A percentile compares a stretch with the other conserved stretches of the same genome.
phyloP scores from a whole-genome alignment of 2,113 vertebrate species.

The Triplophysa siluroides region DNA sequence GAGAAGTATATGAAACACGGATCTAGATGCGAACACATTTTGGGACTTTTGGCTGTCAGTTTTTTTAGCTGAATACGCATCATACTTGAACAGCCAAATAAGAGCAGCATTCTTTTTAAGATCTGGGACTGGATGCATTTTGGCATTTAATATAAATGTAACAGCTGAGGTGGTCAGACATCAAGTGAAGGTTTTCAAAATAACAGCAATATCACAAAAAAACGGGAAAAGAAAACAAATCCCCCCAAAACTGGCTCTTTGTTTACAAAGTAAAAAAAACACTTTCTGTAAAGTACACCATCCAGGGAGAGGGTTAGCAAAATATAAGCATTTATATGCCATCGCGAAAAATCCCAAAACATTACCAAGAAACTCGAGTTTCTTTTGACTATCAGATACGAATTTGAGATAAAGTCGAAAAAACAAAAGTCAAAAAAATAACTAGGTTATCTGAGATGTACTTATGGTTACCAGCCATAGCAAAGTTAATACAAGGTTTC shows the following conservation, averaged over 20 bases:
- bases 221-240: background rate
- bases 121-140: background rate
- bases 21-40: too few relatives aligned
- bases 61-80: background rate
- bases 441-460: constrained; percentile 77
- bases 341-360: background rate
- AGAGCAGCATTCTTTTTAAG: background rate
- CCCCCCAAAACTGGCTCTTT: background rate
- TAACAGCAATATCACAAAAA: background rate
- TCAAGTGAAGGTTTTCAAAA: background rate
- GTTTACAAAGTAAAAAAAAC: constrained; percentile 11
- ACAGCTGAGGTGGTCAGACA: constrained; percentile 8
- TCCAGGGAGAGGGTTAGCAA: constrained; percentile 26
- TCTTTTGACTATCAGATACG: constrained; percentile 47
- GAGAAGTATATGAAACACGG: too few relatives aligned
- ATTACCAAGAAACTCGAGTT: constrained; percentile 47
- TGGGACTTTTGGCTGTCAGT: background rate
- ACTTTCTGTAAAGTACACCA: background rate
- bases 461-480: constrained; percentile 98
- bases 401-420: constrained; percentile 64
- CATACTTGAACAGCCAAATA: background rate
- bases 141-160: background rate
- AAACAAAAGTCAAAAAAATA: constrained; percentile 57
- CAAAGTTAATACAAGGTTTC: constrained; percentile 88
- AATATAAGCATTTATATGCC: constrained; percentile 8